Base-by-base conservation (phyloP, 35 echinoderm and acorn worm species). In the Ophiothrix spiculata region DNA sequence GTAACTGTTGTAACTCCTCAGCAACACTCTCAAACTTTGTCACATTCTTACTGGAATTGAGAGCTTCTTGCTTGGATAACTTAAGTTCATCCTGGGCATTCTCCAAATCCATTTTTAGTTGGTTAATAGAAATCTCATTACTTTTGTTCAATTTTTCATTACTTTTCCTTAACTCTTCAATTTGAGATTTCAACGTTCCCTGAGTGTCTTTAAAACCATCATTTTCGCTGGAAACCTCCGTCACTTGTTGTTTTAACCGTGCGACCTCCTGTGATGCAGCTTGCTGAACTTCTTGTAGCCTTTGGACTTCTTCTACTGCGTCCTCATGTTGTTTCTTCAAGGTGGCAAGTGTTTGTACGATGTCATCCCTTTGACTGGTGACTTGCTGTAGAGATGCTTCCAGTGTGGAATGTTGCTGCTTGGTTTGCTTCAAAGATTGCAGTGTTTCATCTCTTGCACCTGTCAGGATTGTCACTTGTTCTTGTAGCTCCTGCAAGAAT, bases 391-490 rank as follows among this genome's bases (percentile, higher is more conserved):
- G 64, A 42, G 21, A 33, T 40, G 69, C 79, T 56, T 88, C 31
- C 12, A 64, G 39, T 74, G 13, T 49, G 75, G 69, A 38, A 63
- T 85, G 75, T 39, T 84, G 81, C 35, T 97, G 90, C 75, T 97
- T 92, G 42, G 87, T 84, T 31, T 69, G 56, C 79, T 92, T 92
- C 39, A 97, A 39, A 0, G 94, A 88, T 36, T 92, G 81, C 33
- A 97, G 38, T 11, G 87, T 90, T 40, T 92, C 81, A 79, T 97
- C 94, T 87, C 94, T 90, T n/a, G 94, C 94, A 63, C 78, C 90
- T 31, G 90, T 92, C 45, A 97, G 45, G 32, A 97, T 39, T 10
- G 83, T 69, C 0, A 97, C 56, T 79, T 97, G 90, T 36, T 97
- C 94, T 89, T 90, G 37, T 29, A 97, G 84, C 3, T 77, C 84